Evolutionary conservation across 2,113 vertebrate species (phyloP).

Genomic region (Notothenia coriiceps): DNA sequence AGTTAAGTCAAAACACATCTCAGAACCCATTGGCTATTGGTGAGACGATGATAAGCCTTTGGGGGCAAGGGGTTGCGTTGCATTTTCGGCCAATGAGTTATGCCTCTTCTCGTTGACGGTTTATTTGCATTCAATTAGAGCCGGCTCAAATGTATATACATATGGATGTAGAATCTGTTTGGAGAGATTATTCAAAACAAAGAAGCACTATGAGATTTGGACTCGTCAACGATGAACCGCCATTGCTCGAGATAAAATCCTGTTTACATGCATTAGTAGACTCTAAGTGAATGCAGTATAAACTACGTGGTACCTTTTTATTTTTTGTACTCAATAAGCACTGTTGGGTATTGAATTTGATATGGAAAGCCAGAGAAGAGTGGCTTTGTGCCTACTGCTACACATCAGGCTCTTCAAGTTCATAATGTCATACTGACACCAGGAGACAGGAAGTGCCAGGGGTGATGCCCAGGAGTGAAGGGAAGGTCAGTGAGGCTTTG

Average conservation of each 20-base stretch:
- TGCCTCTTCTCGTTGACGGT: too few relatives aligned
- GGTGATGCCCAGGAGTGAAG: slow-evolving; percentile 79
- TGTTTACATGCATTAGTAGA: slow-evolving; percentile 7
- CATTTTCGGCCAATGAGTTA: too few relatives aligned
- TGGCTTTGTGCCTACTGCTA: slow-evolving; percentile 70
- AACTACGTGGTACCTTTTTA: too few relatives aligned
- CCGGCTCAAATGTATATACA: too few relatives aligned
- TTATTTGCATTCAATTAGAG: too few relatives aligned
- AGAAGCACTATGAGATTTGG: neutral
- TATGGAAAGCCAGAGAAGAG: slow-evolving; percentile 51
- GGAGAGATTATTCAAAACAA: neutral
- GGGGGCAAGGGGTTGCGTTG: too few relatives aligned
- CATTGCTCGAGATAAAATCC: neutral
- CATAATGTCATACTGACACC: slow-evolving; percentile 80
- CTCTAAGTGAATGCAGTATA: neutral
- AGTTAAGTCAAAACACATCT: neutral
- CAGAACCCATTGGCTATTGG: too few relatives aligned
- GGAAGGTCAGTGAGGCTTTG: slow-evolving; percentile 78
- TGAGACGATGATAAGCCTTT: too few relatives aligned
- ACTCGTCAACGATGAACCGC: neutral
- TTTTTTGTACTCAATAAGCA: slow-evolving; percentile 14
- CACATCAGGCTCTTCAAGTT: slow-evolving; percentile 76
- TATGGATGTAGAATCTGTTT: too few relatives aligned
- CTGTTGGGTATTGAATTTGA: slow-evolving; percentile 28
- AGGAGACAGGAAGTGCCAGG: slow-evolving; percentile 78